phyloP scores from a whole-genome alignment of 2,797 vertebrate genomes.

The Capromys pilorides region DNA sequence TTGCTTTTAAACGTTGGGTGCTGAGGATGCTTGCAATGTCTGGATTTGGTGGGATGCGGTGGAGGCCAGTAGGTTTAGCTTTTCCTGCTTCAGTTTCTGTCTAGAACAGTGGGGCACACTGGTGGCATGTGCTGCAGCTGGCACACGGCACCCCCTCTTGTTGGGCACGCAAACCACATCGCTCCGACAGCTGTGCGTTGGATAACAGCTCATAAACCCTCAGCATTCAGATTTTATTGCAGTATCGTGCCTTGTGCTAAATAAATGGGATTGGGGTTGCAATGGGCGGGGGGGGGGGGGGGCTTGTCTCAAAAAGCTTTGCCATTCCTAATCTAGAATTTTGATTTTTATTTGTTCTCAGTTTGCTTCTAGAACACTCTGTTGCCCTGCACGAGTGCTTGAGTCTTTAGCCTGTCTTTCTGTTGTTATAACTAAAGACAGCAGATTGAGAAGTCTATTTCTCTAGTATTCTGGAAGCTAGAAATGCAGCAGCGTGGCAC shows the following conservation, averaged over 20 bases:
- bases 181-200: not conserved
- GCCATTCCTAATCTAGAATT: not conserved
- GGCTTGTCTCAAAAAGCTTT: too few species aligned
- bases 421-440: not conserved
- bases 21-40: not conserved
- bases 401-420: not conserved
- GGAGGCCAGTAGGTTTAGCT: not conserved
- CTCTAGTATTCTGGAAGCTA: not conserved
- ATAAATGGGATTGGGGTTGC: too few species aligned
- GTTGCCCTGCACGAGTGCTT: not conserved
- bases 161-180: not conserved
- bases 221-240: not conserved
- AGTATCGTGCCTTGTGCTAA: too few species aligned
- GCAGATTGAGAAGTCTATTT: not conserved
- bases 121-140: not conserved
- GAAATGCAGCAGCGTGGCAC: not conserved
- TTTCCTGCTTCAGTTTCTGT: not conserved
- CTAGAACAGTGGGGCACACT: not conserved
- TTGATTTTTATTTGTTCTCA: not conserved
- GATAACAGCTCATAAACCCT: not conserved
- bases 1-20: not conserved
- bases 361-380: constrained; percentile 6
- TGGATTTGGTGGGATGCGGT: not conserved
- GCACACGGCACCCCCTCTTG: not conserved
- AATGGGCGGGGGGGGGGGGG: too few species aligned